Base-by-base conservation (phyloP, 2,888 invertebrate species). In the Melieria omissa region DNA sequence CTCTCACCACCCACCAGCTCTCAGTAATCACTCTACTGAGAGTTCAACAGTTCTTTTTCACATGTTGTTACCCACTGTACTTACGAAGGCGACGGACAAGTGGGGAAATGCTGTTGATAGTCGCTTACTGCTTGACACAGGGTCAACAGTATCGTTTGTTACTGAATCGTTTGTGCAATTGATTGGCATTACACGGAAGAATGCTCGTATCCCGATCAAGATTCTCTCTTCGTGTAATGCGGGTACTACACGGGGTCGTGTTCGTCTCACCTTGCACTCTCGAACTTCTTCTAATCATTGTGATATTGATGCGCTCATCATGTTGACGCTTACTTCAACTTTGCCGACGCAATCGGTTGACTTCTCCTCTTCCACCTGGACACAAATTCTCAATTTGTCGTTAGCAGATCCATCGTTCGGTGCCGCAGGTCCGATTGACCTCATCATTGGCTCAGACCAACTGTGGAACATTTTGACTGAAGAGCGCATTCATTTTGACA, bases 81-180 rank as follows among this genome's bases (percentile, higher is more conserved):
- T 70, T 10, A 64, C 54, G 4, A 46, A 64, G 8, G 55, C 55
- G 10, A 10, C 41, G 12, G 49, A 70, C n/a, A 29, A 14, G 6
- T 29, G n/a, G 45, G 64, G 57, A 29, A 63, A 49, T 6, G 12
- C 10, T 10, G 57, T 70, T 12, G n/a, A 46, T 8, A 67, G 68
- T 44, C 63, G 68, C 6, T 16, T 65, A 10, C 16, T 73, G 42
- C 66, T 70, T 2, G 73, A 66, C 42, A 52, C 70, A 42, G 63
- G 64, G 9, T 62, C 70, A 10, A 64, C 73, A 42, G 65, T 62
- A 57, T 64, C 70, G 12, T 67, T 73, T 14, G 69, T 72, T 5
- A 69, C 64, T n/a, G 72, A 72, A 49, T 61, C 72, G 6, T 72
- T 69, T 60, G 54, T 72, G 16, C 72, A 69, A 49, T 65, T 16